Conservation (phyloP, 2,113 vertebrate genomes). For the Pyrgilauda ruficollis region DNA sequence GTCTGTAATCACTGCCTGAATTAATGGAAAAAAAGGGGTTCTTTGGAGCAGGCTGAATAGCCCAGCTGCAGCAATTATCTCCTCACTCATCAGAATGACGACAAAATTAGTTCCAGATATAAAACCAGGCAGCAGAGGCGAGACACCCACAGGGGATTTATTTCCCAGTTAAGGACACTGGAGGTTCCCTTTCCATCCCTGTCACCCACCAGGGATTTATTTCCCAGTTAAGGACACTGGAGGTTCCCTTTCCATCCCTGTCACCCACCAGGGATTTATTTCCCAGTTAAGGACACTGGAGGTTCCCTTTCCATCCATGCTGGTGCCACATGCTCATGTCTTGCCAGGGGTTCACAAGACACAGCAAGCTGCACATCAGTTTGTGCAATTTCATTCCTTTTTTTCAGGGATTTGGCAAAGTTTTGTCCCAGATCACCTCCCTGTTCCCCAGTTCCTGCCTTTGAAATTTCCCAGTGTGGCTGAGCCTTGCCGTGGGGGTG, state of each 20-base stretch:
- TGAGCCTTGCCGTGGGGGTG: background rate
- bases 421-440: background rate
- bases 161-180: background rate
- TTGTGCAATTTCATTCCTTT: background rate
- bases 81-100: conserved; percentile 19
- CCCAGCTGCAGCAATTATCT: conserved; percentile 62
- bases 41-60: conserved; percentile 29
- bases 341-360: fast-evolving
- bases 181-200: background rate
- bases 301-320: background rate
- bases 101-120: conserved; percentile 58
- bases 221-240: background rate
- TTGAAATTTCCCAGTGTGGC: background rate
- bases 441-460: background rate
- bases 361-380: fast-evolving
- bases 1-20: conserved; percentile 36
- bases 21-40: background rate
- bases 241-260: background rate
- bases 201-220: background rate
- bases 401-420: background rate
- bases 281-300: background rate
- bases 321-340: background rate
- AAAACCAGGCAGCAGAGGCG: background rate
- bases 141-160: background rate
- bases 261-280: background rate